These are phyloP conservation scores for Thamnophis elegans DNA, from an alignment of 2,797 vertebrate genomes.

Conservation along the genomic window DNA sequence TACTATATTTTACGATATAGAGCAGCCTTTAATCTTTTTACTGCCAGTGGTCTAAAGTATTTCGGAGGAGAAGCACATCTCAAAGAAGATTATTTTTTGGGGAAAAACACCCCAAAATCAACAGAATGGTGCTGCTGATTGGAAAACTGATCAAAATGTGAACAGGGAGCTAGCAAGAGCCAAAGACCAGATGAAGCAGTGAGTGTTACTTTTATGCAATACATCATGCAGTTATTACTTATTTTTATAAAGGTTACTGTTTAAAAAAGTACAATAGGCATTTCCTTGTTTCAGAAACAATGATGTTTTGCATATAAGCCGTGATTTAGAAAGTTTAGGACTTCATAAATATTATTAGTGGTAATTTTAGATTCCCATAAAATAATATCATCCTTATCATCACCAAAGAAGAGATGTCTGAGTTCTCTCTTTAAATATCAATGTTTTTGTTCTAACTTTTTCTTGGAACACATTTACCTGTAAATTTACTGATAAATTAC, in stretches of 20 bases:
- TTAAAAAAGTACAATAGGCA: not conserved
- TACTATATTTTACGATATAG: constrained; percentile 2
- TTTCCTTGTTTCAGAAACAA: not conserved
- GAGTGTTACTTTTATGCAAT: not conserved
- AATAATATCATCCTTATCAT: not conserved
- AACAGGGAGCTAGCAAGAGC: constrained; percentile 9
- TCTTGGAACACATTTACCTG: not conserved
- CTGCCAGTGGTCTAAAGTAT: constrained; percentile 9
- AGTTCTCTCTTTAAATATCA: not conserved
- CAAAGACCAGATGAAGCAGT: constrained; percentile 14
- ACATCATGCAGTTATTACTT: not conserved
- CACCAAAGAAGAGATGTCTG: not conserved
- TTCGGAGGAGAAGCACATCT: not conserved
- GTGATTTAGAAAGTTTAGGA: not conserved
- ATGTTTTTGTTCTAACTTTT: not conserved
- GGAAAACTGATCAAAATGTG: constrained; percentile 12
- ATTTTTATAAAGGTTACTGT: not conserved
- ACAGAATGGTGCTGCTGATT: not conserved
- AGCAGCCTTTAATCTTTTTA: constrained; percentile 22
- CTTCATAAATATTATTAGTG: not conserved
- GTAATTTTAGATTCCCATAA: not conserved
- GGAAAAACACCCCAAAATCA: not conserved
- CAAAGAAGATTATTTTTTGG: not conserved
- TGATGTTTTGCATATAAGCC: not conserved
- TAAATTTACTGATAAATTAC: not conserved